Percentiles rank a stretch among this genome's conserved stretches.
These are phyloP conservation scores for Neolamprologus brichardi DNA, from an alignment of 2,113 vertebrate genomes.

Conservation along the genomic window DNA sequence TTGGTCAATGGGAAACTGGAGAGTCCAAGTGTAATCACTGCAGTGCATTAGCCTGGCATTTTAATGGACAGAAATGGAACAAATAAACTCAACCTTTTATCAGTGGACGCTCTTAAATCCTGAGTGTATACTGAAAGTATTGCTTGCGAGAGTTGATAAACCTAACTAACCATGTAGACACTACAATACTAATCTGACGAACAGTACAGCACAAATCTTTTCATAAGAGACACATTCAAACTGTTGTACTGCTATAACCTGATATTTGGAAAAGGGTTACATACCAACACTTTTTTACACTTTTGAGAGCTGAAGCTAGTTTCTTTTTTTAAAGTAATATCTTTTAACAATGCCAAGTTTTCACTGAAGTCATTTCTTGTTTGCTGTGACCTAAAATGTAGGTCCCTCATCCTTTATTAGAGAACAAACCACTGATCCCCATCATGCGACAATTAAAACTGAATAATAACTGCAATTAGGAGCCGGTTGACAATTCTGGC, in stretches of 20 bases:
- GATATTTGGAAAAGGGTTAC: not conserved
- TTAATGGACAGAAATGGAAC: not conserved
- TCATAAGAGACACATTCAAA: not conserved
- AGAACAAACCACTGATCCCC: constrained; percentile 39
- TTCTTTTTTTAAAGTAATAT: not conserved
- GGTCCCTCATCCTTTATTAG: constrained; percentile 38
- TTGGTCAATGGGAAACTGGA: not conserved
- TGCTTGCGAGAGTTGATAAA: not conserved
- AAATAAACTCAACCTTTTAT: not conserved
- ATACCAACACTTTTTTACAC: not conserved
- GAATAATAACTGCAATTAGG: constrained; percentile 74
- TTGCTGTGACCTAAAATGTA: constrained; percentile 37
- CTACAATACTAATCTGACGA: not conserved
- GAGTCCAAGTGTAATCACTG: not conserved
- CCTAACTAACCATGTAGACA: not conserved
- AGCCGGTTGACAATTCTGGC: constrained; percentile 51
- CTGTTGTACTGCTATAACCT: not conserved
- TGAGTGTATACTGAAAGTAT: not conserved
- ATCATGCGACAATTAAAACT: constrained; percentile 66
- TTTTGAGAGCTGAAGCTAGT: not conserved
- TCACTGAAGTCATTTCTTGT: not conserved
- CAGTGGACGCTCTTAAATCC: not conserved
- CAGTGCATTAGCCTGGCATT: not conserved
- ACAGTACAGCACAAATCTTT: not conserved
- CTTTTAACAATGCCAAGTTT: not conserved